phyloP scores from a whole-genome alignment of 2,113 vertebrate genomes.

The Oreocharis arfaki region DNA sequence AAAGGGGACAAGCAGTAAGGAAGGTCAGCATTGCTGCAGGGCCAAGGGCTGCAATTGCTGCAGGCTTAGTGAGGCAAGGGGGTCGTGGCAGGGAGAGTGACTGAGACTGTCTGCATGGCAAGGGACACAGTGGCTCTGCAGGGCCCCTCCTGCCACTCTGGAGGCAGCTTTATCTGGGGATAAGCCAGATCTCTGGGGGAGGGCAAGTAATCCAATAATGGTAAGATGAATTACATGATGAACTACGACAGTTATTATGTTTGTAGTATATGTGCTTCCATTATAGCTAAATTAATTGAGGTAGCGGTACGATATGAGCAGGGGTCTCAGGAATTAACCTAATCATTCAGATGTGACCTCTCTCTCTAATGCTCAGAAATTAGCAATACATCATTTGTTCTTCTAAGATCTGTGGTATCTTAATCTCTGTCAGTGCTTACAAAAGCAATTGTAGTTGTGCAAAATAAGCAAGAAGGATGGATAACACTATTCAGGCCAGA shows the following conservation, averaged over 20 bases:
- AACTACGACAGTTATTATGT: not conserved
- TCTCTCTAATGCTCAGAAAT: not conserved
- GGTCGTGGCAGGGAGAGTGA: fast-evolving
- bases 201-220: not conserved
- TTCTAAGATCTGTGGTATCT: not conserved
- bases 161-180: not conserved
- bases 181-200: not conserved
- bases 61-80: not conserved
- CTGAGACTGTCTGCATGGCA: not conserved
- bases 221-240: not conserved
- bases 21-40: not conserved
- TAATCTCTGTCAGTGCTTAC: not conserved
- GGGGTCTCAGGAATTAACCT: constrained; percentile 17
- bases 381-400: constrained; percentile 13
- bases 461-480: not conserved
- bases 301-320: not conserved
- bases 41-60: not conserved
- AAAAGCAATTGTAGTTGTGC: not conserved
- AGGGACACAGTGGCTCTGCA: not conserved
- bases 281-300: constrained; percentile 17
- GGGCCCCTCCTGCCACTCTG: not conserved
- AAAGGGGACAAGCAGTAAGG: not conserved
- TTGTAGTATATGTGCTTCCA: not conserved
- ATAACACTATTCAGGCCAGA: not conserved
- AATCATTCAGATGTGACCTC: constrained; percentile 3